These are phyloP conservation scores for Trichosurus vulpecula DNA, from an alignment of 2,797 vertebrate species.

Conservation along the genomic window DNA sequence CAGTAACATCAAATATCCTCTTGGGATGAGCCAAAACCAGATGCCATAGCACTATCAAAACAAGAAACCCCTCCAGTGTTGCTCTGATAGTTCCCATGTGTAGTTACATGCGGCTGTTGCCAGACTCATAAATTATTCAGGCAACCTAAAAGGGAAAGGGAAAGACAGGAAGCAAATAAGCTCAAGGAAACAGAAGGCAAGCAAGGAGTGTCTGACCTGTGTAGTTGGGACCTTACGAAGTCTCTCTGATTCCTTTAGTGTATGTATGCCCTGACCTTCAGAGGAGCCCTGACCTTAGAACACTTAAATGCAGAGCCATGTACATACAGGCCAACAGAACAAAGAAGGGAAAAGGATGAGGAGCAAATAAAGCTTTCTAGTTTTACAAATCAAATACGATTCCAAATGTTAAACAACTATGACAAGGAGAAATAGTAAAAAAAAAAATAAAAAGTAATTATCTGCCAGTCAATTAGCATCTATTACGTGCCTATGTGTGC, in stretches of 20 bases:
- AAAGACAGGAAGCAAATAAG: neutral
- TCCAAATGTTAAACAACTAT: neutral
- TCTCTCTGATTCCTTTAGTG: neutral
- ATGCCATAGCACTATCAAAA: neutral
- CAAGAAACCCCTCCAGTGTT: neutral
- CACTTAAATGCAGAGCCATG: neutral
- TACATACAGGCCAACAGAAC: neutral
- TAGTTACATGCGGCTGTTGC: neutral
- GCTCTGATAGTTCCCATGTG: neutral
- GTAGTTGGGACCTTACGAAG: neutral
- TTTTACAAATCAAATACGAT: neutral
- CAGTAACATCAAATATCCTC: neutral
- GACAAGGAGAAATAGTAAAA: neutral
- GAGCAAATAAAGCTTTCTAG: neutral
- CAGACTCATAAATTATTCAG: neutral
- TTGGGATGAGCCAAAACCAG: neutral
- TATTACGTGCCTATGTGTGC: neutral
- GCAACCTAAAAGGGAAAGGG: neutral
- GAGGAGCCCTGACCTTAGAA: neutral
- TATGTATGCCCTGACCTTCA: neutral
- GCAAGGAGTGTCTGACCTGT: neutral
- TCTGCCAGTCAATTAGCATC: neutral
- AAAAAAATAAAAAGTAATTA: too few species aligned
- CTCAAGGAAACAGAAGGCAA: neutral
- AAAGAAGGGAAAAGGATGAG: neutral